Percentiles rank a stretch among this genome's conserved stretches.
phyloP scores from a whole-genome alignment of 2,113 vertebrate species.

The Acinonyx jubatus region DNA sequence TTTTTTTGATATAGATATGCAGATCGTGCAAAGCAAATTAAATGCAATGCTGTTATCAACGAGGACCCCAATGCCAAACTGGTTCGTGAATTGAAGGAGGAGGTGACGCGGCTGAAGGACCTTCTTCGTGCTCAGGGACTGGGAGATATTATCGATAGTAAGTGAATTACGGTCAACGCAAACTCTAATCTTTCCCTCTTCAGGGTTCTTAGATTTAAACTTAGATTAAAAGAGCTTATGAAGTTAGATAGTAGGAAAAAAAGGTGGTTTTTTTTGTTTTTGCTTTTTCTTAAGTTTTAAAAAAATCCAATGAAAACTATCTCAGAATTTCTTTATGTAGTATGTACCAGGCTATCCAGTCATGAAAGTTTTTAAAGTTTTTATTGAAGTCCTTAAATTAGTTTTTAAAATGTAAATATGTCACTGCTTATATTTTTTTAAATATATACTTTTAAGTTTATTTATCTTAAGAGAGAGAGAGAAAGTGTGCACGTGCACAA shows the following conservation, averaged over 20 bases:
- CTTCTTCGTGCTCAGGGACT: slow-evolving; percentile 97
- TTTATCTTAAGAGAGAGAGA: too few relatives aligned
- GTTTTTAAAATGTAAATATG: not conserved
- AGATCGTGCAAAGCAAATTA: slow-evolving; percentile 98
- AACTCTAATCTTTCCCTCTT: not conserved
- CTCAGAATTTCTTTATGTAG: not conserved
- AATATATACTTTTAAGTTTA: not conserved
- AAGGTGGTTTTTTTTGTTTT: not conserved
- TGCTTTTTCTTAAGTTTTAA: not conserved
- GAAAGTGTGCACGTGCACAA: too few relatives aligned
- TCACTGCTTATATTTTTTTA: not conserved
- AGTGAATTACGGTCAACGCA: slow-evolving; percentile 81
- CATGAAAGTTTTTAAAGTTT: too few relatives aligned
- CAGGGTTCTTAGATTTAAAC: not conserved
- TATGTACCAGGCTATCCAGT: not conserved
- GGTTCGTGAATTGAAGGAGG: slow-evolving; percentile 97
- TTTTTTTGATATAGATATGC: slow-evolving; percentile 89
- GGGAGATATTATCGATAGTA: slow-evolving; percentile 98
- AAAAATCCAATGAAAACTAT: not conserved
- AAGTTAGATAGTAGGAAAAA: not conserved
- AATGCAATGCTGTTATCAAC: slow-evolving; percentile 99
- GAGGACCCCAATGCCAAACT: slow-evolving; percentile 98
- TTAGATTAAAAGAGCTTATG: not conserved
- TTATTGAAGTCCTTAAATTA: not conserved
- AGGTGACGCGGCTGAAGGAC: slow-evolving; percentile 95